Conservation (phyloP, 2,888 invertebrate species). For the Parthenolecanium corni region DNA sequence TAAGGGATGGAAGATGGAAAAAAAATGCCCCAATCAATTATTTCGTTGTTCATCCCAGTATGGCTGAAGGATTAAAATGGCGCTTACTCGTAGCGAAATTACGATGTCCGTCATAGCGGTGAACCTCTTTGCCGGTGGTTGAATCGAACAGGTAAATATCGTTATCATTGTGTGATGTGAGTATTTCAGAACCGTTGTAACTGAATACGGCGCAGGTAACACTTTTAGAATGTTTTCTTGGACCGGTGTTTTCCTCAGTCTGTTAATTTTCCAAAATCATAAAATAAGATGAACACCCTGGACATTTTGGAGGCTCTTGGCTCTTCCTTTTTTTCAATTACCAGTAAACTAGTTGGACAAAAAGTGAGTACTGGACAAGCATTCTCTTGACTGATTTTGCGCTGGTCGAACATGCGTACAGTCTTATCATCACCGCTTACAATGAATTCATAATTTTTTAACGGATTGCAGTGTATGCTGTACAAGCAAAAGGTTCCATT, state of each 20-base stretch:
- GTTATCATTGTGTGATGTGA: slow-evolving; percentile 89
- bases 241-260: not conserved
- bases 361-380: slow-evolving; percentile 15
- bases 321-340: no score
- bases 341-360: not conserved
- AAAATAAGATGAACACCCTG: not conserved
- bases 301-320: no score
- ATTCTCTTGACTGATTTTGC: slow-evolving; percentile 32
- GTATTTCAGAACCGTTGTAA: slow-evolving; percentile 76
- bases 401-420: slow-evolving; percentile 64
- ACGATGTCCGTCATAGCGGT: slow-evolving; percentile 54
- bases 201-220: slow-evolving; percentile 86
- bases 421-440: slow-evolving; percentile 70
- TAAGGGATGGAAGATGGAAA: no score
- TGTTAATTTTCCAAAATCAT: no score
- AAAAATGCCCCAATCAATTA: no score
- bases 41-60: no score
- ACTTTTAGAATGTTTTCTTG: slow-evolving; percentile 36
- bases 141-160: slow-evolving; percentile 81
- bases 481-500: slow-evolving; percentile 52
- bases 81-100: slow-evolving; percentile 52
- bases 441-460: slow-evolving; percentile 62
- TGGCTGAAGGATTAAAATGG: no score
- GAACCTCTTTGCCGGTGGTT: slow-evolving; percentile 38
- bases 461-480: slow-evolving; percentile 75